Percentiles rank a stretch among this genome's conserved stretches.
phyloP scores from a whole-genome alignment of 2,113 vertebrate species.

The Aptenodytes forsteri region DNA sequence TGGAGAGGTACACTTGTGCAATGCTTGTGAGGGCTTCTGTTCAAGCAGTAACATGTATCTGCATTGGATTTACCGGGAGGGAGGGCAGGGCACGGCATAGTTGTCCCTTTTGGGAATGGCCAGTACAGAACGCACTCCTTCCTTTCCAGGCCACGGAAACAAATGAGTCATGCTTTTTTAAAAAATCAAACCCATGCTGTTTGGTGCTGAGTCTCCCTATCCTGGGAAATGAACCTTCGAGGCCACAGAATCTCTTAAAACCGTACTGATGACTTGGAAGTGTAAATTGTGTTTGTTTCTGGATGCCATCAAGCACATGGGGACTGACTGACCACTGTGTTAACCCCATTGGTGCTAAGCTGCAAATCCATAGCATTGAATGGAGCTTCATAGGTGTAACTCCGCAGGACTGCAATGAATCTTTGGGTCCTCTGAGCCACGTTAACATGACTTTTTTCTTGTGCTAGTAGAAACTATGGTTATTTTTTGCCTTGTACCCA shows the following conservation, averaged over 20 bases:
- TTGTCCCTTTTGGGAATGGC: neutral
- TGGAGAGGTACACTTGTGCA: neutral
- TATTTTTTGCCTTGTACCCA: neutral
- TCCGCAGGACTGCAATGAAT: neutral
- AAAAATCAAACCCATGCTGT: neutral
- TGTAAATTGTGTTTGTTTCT: neutral
- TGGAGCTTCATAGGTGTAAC: neutral
- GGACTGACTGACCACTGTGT: neutral
- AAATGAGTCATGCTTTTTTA: neutral
- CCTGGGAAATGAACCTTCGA: neutral
- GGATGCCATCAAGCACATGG: neutral
- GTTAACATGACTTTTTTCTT: neutral
- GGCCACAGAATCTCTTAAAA: neutral
- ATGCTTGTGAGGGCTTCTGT: neutral
- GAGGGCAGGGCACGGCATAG: neutral
- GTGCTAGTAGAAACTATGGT: neutral
- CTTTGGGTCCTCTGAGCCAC: neutral
- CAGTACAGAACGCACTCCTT: neutral
- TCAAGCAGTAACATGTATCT: neutral
- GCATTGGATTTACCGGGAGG: neutral
- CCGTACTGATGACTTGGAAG: neutral
- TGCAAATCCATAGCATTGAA: neutral
- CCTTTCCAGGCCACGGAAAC: neutral
- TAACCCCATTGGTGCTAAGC: neutral
- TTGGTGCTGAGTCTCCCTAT: neutral